Conservation (phyloP, 2,888 invertebrate genomes). For the Griposia aprilina region DNA sequence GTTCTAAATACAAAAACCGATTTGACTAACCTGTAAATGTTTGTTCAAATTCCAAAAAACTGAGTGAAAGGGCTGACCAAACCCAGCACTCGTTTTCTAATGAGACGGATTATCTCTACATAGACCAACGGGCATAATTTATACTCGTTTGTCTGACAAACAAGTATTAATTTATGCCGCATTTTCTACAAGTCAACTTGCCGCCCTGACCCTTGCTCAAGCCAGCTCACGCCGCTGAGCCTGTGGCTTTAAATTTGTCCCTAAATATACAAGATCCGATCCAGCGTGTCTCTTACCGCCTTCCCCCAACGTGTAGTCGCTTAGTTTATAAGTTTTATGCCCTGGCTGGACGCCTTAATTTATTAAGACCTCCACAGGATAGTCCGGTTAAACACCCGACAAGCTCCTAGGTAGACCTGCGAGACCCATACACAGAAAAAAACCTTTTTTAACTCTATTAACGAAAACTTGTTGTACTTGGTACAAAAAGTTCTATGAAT, state of each 20-base stretch:
- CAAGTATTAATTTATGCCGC: not conserved
- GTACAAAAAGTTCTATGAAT: conserved; percentile 17
- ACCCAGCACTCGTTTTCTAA: not conserved
- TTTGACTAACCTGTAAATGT: not conserved
- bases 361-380: not conserved
- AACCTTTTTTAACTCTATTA: not conserved
- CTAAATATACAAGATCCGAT: not conserved
- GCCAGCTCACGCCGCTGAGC: no score
- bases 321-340: not conserved
- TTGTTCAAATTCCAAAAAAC: not conserved
- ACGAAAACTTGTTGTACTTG: not conserved
- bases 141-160: not conserved
- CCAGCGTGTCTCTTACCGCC: no score
- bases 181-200: not conserved
- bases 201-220: not conserved
- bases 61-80: not conserved
- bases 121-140: not conserved
- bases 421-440: not conserved
- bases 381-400: not conserved
- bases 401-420: not conserved
- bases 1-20: not conserved
- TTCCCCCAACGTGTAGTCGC: not conserved
- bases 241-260: not conserved
- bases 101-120: not conserved
- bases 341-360: not conserved